Conservation (phyloP, 1,140 invertebrate genomes). For the Zaprionus taronus region DNA sequence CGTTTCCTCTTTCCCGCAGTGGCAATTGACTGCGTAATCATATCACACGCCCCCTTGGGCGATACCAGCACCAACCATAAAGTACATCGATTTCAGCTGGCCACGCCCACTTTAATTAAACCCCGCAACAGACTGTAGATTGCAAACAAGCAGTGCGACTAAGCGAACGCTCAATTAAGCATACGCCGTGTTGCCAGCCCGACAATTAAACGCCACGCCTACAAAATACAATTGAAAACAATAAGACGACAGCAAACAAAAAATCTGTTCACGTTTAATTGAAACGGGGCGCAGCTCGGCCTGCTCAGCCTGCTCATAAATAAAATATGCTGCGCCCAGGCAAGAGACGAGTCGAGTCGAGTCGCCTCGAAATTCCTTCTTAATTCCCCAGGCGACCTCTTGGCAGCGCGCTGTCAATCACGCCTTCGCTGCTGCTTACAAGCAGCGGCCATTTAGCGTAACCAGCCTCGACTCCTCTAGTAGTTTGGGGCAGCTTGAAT, state of each 20-base stretch:
- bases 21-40: conserved; percentile 22
- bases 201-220: conserved; percentile 73
- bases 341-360: too few relatives aligned
- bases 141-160: not conserved
- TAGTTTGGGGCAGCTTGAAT: conserved; percentile 34
- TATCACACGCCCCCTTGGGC: conserved; percentile 34
- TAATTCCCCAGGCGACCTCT: conserved; percentile 13
- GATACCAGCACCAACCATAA: not conserved
- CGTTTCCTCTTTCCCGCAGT: not conserved
- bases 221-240: conserved; percentile 73
- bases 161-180: conserved; percentile 59
- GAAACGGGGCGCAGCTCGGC: conserved; percentile 49
- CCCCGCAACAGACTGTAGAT: conserved; percentile 10
- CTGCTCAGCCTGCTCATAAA: conserved; percentile 58
- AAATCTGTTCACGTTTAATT: conserved; percentile 76
- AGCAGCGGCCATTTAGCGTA: conserved; percentile 58
- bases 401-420: conserved; percentile 39
- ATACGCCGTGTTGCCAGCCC: conserved; percentile 46
- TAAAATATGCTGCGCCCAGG: conserved; percentile 64
- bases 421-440: conserved; percentile 40
- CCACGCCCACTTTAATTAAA: conserved; percentile 39
- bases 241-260: conserved; percentile 39
- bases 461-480: conserved; percentile 28
- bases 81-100: conserved; percentile 22
- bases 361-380: not conserved